phyloP scores from a whole-genome alignment of 2,113 vertebrate genomes.

The Catagonus wagneri region DNA sequence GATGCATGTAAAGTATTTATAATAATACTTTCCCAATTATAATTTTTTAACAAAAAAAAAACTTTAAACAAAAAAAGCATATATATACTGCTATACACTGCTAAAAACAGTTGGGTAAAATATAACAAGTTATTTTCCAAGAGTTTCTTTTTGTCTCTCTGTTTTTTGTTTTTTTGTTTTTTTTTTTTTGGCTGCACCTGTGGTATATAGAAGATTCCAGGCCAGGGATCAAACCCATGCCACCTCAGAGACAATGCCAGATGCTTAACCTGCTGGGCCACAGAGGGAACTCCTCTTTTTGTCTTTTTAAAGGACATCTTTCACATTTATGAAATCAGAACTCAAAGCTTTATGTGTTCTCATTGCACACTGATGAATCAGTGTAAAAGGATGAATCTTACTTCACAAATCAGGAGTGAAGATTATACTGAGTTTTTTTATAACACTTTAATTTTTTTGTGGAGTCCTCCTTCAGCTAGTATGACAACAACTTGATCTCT shows the following conservation, averaged over 20 bases:
- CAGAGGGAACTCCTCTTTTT: not conserved
- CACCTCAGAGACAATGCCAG: too few species aligned
- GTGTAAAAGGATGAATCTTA: not conserved
- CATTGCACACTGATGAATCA: not conserved
- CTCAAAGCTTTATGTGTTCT: not conserved
- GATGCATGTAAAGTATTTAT: not conserved
- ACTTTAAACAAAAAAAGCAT: not conserved
- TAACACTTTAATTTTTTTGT: not conserved
- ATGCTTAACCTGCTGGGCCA: not conserved
- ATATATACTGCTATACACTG: not conserved
- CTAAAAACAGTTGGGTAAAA: not conserved
- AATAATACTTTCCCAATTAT: not conserved
- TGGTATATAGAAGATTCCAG: too few species aligned
- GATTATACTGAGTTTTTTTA: not conserved
- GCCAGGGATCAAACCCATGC: too few species aligned
- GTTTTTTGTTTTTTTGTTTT: not conserved
- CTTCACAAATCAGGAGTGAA: constrained; percentile 3
- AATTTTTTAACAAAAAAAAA: not conserved
- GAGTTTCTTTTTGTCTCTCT: not conserved
- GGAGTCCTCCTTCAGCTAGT: not conserved
- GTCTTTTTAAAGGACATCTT: not conserved
- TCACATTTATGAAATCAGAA: not conserved
- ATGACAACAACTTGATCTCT: constrained; percentile 8
- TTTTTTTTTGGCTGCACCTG: too few species aligned
- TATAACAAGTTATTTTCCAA: not conserved